Conservation (phyloP, 2,113 vertebrate species). For the Stomatorhinus ivindoensis region DNA sequence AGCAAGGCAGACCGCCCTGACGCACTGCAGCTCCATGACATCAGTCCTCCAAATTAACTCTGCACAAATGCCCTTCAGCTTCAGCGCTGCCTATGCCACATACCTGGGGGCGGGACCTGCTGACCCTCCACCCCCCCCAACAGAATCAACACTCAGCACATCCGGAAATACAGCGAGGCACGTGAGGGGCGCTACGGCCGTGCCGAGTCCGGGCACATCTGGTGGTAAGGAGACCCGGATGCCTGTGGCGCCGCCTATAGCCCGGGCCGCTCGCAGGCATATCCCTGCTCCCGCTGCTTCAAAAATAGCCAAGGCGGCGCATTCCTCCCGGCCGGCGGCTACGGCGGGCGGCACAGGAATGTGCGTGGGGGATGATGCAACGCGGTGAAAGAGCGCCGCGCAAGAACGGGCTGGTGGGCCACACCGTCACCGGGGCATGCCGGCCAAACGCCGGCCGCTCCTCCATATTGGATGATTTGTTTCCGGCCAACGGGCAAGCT, state of each 20-base stretch:
- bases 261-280: slow-evolving; percentile 71
- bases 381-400: slow-evolving; percentile 47
- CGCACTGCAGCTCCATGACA: slow-evolving; percentile 38
- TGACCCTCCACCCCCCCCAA: slow-evolving; percentile 1
- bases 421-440: neutral
- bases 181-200: slow-evolving; percentile 62
- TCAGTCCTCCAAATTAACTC: slow-evolving; percentile 43
- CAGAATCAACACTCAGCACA: slow-evolving; percentile 31
- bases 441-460: neutral
- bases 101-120: slow-evolving; percentile 23
- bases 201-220: slow-evolving; percentile 62
- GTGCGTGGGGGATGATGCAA: slow-evolving; percentile 49
- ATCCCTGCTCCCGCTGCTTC: slow-evolving; percentile 49
- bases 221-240: slow-evolving; percentile 81
- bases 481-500: neutral
- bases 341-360: slow-evolving; percentile 49
- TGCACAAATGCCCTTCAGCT: slow-evolving; percentile 31
- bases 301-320: slow-evolving; percentile 81
- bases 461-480: neutral
- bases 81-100: slow-evolving; percentile 23
- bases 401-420: slow-evolving; percentile 25
- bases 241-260: slow-evolving; percentile 80
- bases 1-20: slow-evolving; percentile 32
- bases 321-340: slow-evolving; percentile 67
- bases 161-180: slow-evolving; percentile 24